Conservation (phyloP, 2,113 vertebrate species). For the Lanius collurio region DNA sequence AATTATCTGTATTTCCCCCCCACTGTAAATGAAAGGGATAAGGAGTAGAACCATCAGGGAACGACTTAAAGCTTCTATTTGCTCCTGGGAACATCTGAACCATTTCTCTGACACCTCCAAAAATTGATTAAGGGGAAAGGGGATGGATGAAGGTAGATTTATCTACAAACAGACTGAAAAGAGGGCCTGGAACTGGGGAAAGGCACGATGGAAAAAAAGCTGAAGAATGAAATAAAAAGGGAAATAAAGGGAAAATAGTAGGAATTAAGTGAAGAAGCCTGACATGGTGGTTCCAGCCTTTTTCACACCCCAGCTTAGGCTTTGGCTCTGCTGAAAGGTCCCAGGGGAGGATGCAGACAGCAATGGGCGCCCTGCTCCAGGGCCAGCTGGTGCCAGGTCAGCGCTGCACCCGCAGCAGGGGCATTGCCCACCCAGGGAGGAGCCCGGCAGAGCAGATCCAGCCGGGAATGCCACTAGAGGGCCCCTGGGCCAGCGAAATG, state of each 20-base stretch:
- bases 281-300: not conserved
- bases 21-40: conserved; percentile 23
- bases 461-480: conserved; percentile 15
- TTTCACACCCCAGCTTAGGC: rapidly evolving
- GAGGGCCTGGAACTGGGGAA: not conserved
- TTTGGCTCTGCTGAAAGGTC: not conserved
- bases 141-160: not conserved
- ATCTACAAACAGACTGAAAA: not conserved
- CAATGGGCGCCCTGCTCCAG: rapidly evolving
- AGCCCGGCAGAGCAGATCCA: not conserved
- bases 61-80: conserved; percentile 11
- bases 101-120: not conserved
- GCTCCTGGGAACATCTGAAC: not conserved
- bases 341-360: not conserved
- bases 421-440: not conserved
- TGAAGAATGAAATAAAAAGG: not conserved
- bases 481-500: conserved; percentile 23
- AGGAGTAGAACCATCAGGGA: not conserved
- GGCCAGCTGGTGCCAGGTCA: not conserved
- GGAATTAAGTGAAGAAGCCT: not conserved
- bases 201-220: not conserved
- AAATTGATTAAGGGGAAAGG: not conserved
- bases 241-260: not conserved
- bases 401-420: rapidly evolving
- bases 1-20: conserved; percentile 6